phyloP scores from a whole-genome alignment of 1,140 invertebrate species.

The Apis cerana region DNA sequence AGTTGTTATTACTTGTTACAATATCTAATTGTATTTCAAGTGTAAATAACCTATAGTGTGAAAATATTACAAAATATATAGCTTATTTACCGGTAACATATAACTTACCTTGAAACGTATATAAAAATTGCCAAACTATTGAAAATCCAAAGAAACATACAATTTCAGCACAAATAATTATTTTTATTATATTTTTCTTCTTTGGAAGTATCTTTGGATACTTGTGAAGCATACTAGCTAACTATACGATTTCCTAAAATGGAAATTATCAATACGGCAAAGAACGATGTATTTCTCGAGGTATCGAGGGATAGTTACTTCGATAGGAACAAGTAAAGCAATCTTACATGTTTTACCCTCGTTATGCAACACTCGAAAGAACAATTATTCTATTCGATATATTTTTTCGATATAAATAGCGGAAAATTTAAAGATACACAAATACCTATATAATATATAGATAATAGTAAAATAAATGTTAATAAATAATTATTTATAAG shows the following conservation, averaged over 20 bases:
- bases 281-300: slow-evolving; percentile 46
- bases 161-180: not conserved
- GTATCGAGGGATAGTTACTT: slow-evolving; percentile 31
- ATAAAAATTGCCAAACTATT: not conserved
- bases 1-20: not conserved
- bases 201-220: no score
- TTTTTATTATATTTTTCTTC: slow-evolving; percentile 16
- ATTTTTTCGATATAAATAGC: slow-evolving; percentile 19
- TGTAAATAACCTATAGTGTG: slow-evolving; percentile 45
- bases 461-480: not conserved
- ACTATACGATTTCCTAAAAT: slow-evolving; percentile 76
- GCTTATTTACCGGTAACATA: not conserved
- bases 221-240: slow-evolving; percentile 76
- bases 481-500: not conserved
- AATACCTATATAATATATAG: not conserved
- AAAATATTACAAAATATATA: not conserved
- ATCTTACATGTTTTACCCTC: slow-evolving; percentile 14
- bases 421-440: slow-evolving; percentile 21
- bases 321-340: slow-evolving; percentile 14
- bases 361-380: slow-evolving; percentile 17
- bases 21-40: not conserved
- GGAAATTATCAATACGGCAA: slow-evolving; percentile 76
- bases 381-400: slow-evolving; percentile 15
- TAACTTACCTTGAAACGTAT: not conserved
- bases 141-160: slow-evolving; percentile 40